phyloP scores from a whole-genome alignment of 37 sponge, comb jelly and placozoan species.

The Lycopodina hypogea region DNA sequence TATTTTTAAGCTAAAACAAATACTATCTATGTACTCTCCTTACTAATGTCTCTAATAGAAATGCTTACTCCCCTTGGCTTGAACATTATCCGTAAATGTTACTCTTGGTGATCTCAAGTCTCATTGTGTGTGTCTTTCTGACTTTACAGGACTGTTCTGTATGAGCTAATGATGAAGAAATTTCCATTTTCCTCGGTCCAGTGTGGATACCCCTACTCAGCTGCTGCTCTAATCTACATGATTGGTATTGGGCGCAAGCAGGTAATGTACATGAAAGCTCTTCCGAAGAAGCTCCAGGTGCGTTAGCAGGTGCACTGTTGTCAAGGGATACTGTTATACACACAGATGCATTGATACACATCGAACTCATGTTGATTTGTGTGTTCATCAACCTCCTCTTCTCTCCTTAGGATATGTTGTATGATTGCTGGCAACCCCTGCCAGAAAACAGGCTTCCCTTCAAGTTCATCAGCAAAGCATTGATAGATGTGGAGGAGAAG shows the following conservation, averaged over 20 bases:
- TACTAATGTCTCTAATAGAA: too few relatives aligned
- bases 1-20: too few relatives aligned
- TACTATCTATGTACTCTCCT: too few relatives aligned
- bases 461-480: constrained; percentile 21
- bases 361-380: too few relatives aligned
- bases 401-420: constrained; percentile 49
- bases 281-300: constrained; percentile 60
- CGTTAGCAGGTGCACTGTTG: too few relatives aligned
- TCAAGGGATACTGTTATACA: too few relatives aligned
- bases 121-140: too few relatives aligned
- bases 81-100: too few relatives aligned
- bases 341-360: too few relatives aligned
- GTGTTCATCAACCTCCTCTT: too few relatives aligned
- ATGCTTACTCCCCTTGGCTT: too few relatives aligned
- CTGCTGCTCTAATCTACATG: constrained; percentile 45
- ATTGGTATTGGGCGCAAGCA: constrained; percentile 51
- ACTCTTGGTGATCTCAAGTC: too few relatives aligned
- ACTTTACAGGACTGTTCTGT: constrained; percentile 73
- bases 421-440: constrained; percentile 50
- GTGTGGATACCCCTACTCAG: constrained; percentile 34
- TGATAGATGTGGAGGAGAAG: constrained; percentile 40
- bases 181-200: constrained; percentile 64
- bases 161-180: constrained; percentile 75
- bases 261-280: constrained; percentile 27
- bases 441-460: constrained; percentile 49